Evolutionary conservation across 2,113 vertebrate genomes (phyloP).

Genomic region (Forbesichthys papilliferus): DNA sequence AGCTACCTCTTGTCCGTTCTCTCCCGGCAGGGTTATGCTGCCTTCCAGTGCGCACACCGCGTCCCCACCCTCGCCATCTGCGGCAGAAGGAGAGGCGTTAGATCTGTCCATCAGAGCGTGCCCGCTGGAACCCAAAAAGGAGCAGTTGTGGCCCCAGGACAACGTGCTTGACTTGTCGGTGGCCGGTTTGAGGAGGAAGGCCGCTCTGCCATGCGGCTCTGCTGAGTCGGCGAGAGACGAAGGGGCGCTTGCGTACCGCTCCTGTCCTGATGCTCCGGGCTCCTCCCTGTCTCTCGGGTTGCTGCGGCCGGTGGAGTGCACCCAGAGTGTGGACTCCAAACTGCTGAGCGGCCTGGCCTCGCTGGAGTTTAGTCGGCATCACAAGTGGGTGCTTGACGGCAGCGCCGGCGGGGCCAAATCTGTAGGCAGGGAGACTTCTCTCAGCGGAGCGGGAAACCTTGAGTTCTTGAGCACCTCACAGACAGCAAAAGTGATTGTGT

Average conservation of each 20-base stretch:
- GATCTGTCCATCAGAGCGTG: slow-evolving; percentile 88
- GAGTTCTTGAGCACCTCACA: slow-evolving; percentile 89
- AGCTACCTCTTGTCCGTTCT: slow-evolving; percentile 46
- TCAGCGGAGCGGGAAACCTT: slow-evolving; percentile 77
- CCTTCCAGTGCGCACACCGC: slow-evolving; percentile 25
- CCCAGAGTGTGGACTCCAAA: slow-evolving; percentile 76
- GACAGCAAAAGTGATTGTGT: slow-evolving; percentile 96
- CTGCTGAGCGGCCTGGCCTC: slow-evolving; percentile 69
- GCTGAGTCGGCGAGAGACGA: slow-evolving; percentile 26
- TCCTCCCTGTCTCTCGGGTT: slow-evolving; percentile 66
- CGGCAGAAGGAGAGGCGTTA: slow-evolving; percentile 84
- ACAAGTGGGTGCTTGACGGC: slow-evolving; percentile 85
- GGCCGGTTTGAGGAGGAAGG: slow-evolving; percentile 77
- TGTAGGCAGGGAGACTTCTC: slow-evolving; percentile 76
- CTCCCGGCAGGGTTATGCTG: slow-evolving; percentile 29
- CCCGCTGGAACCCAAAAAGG: slow-evolving; percentile 74
- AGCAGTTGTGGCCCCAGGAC: slow-evolving; percentile 77
- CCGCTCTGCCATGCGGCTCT: slow-evolving; percentile 42
- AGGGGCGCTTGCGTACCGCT: slow-evolving; percentile 50
- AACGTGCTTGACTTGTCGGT: slow-evolving; percentile 89
- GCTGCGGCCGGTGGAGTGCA: slow-evolving; percentile 57
- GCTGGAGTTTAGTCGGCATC: slow-evolving; percentile 82
- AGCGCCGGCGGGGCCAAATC: slow-evolving; percentile 53
- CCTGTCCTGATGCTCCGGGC: slow-evolving; percentile 56
- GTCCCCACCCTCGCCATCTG: slow-evolving; percentile 37